These are phyloP conservation scores for Aphidius ervi DNA, from an alignment of 1,140 invertebrate genomes.

Conservation along the genomic window DNA sequence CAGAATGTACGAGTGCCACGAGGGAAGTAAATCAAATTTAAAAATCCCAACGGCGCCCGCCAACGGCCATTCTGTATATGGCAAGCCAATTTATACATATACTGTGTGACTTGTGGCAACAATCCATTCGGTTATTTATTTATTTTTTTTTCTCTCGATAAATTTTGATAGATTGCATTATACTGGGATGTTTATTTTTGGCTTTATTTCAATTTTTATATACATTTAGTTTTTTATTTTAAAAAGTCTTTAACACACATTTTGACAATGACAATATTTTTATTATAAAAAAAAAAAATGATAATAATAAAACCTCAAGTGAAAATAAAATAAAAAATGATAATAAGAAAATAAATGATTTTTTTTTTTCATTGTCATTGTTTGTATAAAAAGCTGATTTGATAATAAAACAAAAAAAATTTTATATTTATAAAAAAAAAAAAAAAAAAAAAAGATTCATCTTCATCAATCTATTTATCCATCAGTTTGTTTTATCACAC, in stretches of 20 bases:
- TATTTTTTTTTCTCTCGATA: background rate
- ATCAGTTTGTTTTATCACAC: conserved; percentile 20
- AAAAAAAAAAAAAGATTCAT: conserved; percentile 7
- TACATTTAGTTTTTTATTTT: background rate
- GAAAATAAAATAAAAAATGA: too few species aligned
- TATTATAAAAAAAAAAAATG: too few species aligned
- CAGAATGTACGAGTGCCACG: conserved; percentile 47
- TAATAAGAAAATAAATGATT: too few species aligned
- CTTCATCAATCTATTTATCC: conserved; percentile 22
- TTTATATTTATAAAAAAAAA: too few species aligned
- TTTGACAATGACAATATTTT: too few species aligned
- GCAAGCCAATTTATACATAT: conserved; percentile 9
- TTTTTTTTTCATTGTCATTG: too few species aligned
- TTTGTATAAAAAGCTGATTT: too few species aligned
- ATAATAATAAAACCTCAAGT: too few species aligned
- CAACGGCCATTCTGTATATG: conserved; percentile 17
- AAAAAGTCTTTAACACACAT: background rate
- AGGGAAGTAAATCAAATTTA: conserved; percentile 53
- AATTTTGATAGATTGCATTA: conserved; percentile 1
- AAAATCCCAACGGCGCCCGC: conserved; percentile 43
- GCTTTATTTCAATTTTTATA: background rate
- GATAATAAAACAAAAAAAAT: too few species aligned
- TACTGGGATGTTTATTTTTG: background rate
- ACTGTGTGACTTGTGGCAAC: conserved; percentile 5
- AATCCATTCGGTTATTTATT: background rate